Evolutionary conservation across 2,113 vertebrate genomes (phyloP).

Genomic region (Callithrix jacchus): DNA sequence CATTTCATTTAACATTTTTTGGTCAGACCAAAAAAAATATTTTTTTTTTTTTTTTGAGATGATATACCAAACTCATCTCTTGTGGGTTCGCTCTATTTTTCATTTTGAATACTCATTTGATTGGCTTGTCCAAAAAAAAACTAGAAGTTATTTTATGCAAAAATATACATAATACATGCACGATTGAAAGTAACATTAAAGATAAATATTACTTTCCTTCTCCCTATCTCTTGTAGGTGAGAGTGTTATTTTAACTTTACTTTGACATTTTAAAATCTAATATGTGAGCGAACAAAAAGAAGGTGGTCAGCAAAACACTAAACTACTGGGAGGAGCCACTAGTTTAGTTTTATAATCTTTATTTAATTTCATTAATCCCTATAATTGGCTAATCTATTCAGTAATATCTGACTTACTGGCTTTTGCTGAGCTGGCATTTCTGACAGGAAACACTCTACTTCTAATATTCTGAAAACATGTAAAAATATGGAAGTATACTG

Average conservation of each 20-base stretch:
- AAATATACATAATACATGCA: background rate
- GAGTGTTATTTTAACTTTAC: constrained; percentile 10
- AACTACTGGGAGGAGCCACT: background rate
- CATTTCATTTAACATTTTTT: background rate
- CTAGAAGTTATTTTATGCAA: background rate
- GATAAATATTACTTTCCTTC: background rate
- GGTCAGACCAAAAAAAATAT: background rate
- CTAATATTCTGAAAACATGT: background rate
- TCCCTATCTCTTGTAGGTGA: background rate
- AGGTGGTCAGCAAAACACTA: background rate
- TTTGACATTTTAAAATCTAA: background rate
- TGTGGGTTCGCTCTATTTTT: background rate
- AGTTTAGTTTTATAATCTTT: background rate
- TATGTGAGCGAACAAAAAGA: background rate
- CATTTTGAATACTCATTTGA: background rate
- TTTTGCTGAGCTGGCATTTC: background rate
- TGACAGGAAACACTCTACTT: background rate
- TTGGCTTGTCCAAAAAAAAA: background rate
- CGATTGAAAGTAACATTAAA: background rate
- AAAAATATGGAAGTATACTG: background rate
- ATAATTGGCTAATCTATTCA: background rate
- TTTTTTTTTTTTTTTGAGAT: background rate
- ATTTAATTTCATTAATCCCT: background rate
- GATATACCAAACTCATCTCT: background rate
- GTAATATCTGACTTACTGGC: background rate